Base-by-base conservation (phyloP, 2,888 invertebrate species). In the Aspidiotus destructor region DNA sequence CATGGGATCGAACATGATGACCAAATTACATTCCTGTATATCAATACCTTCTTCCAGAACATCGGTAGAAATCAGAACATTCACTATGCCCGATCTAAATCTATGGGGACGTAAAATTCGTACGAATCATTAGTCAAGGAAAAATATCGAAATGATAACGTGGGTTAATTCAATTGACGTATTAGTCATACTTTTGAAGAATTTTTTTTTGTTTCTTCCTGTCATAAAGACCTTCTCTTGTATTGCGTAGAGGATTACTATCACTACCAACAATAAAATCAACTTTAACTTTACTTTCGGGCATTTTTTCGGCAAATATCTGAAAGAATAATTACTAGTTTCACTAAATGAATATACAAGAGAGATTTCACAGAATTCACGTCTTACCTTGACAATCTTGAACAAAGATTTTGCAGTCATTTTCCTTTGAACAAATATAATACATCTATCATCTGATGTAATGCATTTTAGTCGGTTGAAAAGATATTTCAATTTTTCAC, bases 31-130 rank as follows among this genome's bases (percentile, higher is more conserved):
- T 41, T 84, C 82, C 3, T 87, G 87, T 41, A 95, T 83, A 77
- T 95, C 93, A 9, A 94, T 83, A 0, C 94, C 94, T 79, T 95
- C 95, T 76, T 95, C 95, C 41, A 95, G 79, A 0, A 95, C 89
- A 75, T 86, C 87, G 0, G 95, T 87, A 1, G 87, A 83, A 1
- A 88, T 77, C 41, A 90, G 75, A 2, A 88, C 75, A 76, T 91
- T 91, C 7, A 81, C 77, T 44, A 81, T 78, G 9, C 83, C 82
- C 9, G 77, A 77, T 28, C 81, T 79, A 74, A 88, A 88, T 52
- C 82, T 80, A 53, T 44, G 72, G 71, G 69, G 17, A 53, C 6
- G 8, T 9, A 62, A 53, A 40, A 40, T 28, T 28, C 5, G 28
- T 3, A 5, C 2, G 1, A 52, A 48, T 5, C n/a, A 52, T n/a